Percentiles rank a stretch among this genome's conserved stretches.
These are phyloP conservation scores for Nephila pilipes DNA, from an alignment of 1,140 invertebrate genomes.

Conservation along the genomic window DNA sequence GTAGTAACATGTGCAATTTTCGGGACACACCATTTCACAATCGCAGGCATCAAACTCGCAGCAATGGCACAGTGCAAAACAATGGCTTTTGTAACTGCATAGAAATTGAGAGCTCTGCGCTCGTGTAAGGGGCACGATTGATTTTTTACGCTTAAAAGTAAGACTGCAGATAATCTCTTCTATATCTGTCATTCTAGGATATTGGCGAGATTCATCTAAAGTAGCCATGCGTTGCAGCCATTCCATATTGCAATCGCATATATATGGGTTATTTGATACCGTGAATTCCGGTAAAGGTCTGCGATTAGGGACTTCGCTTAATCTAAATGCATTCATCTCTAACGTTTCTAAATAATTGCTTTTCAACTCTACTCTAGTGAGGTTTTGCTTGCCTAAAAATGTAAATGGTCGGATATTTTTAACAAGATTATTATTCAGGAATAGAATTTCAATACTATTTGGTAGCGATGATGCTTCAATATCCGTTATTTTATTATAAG, in stretches of 20 bases:
- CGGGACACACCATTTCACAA: constrained; percentile 96
- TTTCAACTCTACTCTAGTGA: constrained; percentile 91
- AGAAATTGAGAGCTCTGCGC: constrained; percentile 93
- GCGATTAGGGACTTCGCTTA: constrained; percentile 85
- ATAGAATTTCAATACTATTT: constrained; percentile 89
- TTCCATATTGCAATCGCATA: constrained; percentile 94
- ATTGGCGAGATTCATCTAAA: constrained; percentile 88
- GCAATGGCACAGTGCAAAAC: constrained; percentile 95
- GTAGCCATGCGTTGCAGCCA: constrained; percentile 87
- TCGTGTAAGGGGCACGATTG: constrained; percentile 88
- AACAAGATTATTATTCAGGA: constrained; percentile 92
- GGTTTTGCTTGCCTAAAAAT: constrained; percentile 90
- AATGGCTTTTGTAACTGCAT: constrained; percentile 95
- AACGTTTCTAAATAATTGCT: constrained; percentile 91
- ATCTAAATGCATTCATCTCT: constrained; percentile 89
- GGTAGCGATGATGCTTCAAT: constrained; percentile 88
- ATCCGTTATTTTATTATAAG: constrained; percentile 90
- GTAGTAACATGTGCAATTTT: constrained; percentile 96
- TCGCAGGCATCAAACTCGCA: constrained; percentile 97
- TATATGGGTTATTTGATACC: constrained; percentile 92
- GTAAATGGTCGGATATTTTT: constrained; percentile 89
- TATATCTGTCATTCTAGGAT: constrained; percentile 94
- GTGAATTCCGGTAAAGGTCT: constrained; percentile 90
- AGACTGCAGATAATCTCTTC: constrained; percentile 95
- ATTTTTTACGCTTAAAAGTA: constrained; percentile 88